A percentile compares a stretch with the other conserved stretches of the same genome.
phyloP scores from a whole-genome alignment of 1,140 invertebrate genomes.

The Lucilia cuprina region DNA sequence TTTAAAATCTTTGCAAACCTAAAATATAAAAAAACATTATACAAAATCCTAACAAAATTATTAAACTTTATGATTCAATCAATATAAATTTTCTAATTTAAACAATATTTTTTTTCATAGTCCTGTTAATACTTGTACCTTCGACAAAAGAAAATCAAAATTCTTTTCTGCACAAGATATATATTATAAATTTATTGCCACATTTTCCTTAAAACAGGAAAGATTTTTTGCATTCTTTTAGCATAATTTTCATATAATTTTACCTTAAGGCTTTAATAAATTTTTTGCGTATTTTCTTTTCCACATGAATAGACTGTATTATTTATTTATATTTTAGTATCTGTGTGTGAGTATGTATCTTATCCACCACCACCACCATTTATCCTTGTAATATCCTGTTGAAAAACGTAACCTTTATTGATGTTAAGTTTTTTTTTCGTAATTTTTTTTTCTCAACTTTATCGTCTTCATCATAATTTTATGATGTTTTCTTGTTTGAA shows the following conservation, averaged over 20 bases:
- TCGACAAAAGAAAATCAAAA: neutral
- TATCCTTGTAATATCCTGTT: neutral
- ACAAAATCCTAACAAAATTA: neutral
- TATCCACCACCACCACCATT: too few relatives aligned
- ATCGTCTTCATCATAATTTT: neutral
- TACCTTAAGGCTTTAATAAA: constrained; percentile 7
- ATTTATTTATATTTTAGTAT: too few relatives aligned
- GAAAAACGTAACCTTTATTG: neutral
- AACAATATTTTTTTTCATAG: neutral
- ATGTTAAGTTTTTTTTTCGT: neutral
- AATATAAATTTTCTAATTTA: neutral
- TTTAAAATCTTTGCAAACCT: neutral
- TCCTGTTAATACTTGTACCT: neutral
- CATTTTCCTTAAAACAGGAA: neutral
- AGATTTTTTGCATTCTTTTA: neutral
- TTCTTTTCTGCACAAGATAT: neutral
- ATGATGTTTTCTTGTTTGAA: neutral
- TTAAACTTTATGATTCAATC: constrained; percentile 12
- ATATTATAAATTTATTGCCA: neutral
- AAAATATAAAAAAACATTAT: too few relatives aligned
- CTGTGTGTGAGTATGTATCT: neutral
- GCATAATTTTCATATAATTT: constrained; percentile 15
- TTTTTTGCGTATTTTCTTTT: neutral
- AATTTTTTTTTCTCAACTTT: neutral
- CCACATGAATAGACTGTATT: neutral